Conservation (phyloP, 2,113 vertebrate species). For the Melospiza georgiana region DNA sequence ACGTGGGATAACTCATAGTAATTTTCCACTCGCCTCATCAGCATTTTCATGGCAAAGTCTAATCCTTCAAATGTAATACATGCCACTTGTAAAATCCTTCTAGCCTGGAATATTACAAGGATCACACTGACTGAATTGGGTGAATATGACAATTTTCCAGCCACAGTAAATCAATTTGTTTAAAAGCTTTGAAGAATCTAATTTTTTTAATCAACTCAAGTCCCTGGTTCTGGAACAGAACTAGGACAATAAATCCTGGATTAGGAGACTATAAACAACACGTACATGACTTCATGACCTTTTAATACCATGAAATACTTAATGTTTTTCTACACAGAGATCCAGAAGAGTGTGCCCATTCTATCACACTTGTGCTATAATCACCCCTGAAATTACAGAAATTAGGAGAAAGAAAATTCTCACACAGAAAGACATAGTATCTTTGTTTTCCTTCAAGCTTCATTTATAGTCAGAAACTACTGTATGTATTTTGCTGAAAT, state of each 20-base stretch:
- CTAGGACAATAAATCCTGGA: background rate
- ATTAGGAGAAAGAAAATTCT: background rate
- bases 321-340: background rate
- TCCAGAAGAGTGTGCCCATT: background rate
- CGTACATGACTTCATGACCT: background rate
- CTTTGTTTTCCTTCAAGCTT: background rate
- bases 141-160: background rate
- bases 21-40: background rate
- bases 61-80: background rate
- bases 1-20: background rate
- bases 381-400: background rate
- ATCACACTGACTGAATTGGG: background rate
- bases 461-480: background rate
- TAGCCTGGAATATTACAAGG: background rate
- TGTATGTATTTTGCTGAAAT: background rate
- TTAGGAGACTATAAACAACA: background rate
- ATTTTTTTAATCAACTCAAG: background rate
- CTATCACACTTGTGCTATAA: background rate
- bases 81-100: background rate
- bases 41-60: background rate
- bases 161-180: background rate
- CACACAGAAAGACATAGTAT: background rate
- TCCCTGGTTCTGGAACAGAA: background rate
- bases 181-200: background rate
- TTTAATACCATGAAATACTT: background rate